Evolutionary conservation across 2,888 invertebrate genomes (phyloP).

Genomic region (Drosophila anomelani): DNA sequence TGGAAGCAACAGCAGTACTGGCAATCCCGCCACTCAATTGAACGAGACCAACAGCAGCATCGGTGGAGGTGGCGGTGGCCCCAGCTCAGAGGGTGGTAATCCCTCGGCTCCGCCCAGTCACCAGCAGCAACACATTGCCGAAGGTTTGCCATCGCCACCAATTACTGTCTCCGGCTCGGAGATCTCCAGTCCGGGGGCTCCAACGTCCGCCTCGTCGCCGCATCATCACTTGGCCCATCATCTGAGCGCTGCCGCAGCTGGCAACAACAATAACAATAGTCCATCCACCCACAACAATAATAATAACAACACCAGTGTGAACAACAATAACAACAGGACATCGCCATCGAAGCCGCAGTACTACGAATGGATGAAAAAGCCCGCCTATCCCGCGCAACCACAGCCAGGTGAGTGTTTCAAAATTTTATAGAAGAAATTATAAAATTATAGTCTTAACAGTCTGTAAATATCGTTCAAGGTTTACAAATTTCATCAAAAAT

Average conservation of each 20-base stretch:
- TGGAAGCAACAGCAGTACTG: conserved; percentile 69
- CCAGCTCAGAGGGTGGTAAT: conserved; percentile 10
- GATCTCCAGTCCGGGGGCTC: conserved; percentile 87
- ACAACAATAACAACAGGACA: conserved; percentile 81
- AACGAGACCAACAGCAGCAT: conserved; percentile 74
- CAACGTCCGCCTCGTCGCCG: conserved; percentile 83
- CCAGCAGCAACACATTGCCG: conserved; percentile 75
- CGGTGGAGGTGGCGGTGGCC: conserved; percentile 42
- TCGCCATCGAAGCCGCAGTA: conserved; percentile 90
- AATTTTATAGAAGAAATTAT: too few relatives aligned
- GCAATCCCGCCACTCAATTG: conserved; percentile 64
- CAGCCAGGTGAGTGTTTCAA: conserved; percentile 89
- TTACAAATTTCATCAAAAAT: background rate
- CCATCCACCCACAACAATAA: conserved; percentile 66
- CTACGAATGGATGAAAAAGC: conserved; percentile 97
- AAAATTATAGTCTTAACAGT: background rate
- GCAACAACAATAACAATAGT: conserved; percentile 79
- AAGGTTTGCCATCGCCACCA: conserved; percentile 86
- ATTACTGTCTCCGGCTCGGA: conserved; percentile 87
- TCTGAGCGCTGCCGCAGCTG: conserved; percentile 86
- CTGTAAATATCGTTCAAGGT: background rate
- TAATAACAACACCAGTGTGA: conserved; percentile 57
- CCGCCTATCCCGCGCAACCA: conserved; percentile 92
- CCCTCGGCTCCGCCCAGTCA: conserved; percentile 40
- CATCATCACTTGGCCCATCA: conserved; percentile 83